Percentiles rank a stretch among this genome's conserved stretches.
These are phyloP conservation scores for Gobio gobio DNA, from an alignment of 2,113 vertebrate genomes.

Conservation along the genomic window DNA sequence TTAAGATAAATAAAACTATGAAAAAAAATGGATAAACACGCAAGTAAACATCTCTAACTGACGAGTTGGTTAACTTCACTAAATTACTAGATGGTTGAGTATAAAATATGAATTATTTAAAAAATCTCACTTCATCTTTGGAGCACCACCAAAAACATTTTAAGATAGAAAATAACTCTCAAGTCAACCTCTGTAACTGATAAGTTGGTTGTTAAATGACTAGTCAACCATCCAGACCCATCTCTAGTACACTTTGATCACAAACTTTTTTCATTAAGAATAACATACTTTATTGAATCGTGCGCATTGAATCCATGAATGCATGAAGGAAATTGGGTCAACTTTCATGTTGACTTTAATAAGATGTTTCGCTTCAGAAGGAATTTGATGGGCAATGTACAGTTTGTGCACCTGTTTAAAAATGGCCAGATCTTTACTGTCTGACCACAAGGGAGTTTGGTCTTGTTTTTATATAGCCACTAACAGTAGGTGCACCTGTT, in stretches of 20 bases:
- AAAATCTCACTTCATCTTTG: background rate
- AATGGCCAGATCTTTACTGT: background rate
- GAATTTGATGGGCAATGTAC: background rate
- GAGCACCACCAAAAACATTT: no score
- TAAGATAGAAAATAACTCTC: background rate
- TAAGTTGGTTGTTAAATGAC: background rate
- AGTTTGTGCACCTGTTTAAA: background rate
- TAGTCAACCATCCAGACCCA: background rate
- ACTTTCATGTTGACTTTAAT: background rate
- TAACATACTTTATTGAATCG: background rate
- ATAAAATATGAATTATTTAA: background rate
- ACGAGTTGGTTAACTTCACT: background rate
- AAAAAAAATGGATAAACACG: no score
- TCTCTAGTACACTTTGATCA: background rate
- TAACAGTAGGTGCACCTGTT: slow-evolving; percentile 1
- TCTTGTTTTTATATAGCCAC: slow-evolving; percentile 1
- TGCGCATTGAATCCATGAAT: background rate
- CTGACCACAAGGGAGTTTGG: background rate
- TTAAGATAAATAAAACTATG: no score
- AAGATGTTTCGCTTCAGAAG: background rate
- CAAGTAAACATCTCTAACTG: background rate
- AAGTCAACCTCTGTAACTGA: background rate
- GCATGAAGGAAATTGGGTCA: background rate
- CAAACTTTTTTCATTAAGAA: background rate
- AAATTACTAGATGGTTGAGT: background rate